These are phyloP conservation scores for Pseudobourletiella spinata DNA, from an alignment of 1,140 invertebrate genomes.

Conservation along the genomic window DNA sequence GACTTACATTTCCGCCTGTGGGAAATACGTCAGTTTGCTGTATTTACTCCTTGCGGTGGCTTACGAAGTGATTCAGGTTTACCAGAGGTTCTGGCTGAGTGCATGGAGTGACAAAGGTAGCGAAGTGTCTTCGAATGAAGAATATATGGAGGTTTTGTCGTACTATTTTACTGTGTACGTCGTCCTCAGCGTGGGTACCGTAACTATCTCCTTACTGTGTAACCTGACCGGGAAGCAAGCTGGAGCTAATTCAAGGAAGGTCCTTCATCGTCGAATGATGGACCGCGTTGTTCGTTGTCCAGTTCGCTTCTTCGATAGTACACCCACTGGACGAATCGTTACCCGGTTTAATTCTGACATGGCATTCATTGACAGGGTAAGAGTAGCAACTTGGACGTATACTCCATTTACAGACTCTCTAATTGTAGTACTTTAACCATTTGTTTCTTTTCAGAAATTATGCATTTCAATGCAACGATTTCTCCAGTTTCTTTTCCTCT, in stretches of 20 bases:
- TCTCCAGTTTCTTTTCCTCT: conserved; percentile 60
- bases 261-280: conserved; percentile 40
- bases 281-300: conserved; percentile 38
- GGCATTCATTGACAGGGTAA: conserved; percentile 47
- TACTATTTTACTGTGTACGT: conserved; percentile 52
- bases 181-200: conserved; percentile 48
- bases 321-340: conserved; percentile 47
- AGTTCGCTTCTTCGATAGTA: conserved; percentile 46
- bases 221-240: conserved; percentile 42
- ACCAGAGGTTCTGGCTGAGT: conserved; percentile 55
- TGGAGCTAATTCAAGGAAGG: conserved; percentile 37
- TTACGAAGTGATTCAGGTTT: conserved; percentile 51
- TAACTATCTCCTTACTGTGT: conserved; percentile 50
- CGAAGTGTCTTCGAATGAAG: conserved; percentile 34
- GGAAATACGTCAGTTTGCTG: conserved; percentile 45
- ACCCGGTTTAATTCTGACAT: conserved; percentile 50
- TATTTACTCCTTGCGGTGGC: conserved; percentile 50
- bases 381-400: background rate
- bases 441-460: conserved; percentile 54
- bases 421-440: too few relatives aligned
- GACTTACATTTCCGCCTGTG: conserved; percentile 54
- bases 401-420: background rate
- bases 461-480: conserved; percentile 62
- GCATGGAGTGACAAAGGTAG: conserved; percentile 46
- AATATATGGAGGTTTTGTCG: conserved; percentile 34